These are phyloP conservation scores for Gallinago stenura DNA, from an alignment of 2,797 vertebrate species.

Conservation along the genomic window DNA sequence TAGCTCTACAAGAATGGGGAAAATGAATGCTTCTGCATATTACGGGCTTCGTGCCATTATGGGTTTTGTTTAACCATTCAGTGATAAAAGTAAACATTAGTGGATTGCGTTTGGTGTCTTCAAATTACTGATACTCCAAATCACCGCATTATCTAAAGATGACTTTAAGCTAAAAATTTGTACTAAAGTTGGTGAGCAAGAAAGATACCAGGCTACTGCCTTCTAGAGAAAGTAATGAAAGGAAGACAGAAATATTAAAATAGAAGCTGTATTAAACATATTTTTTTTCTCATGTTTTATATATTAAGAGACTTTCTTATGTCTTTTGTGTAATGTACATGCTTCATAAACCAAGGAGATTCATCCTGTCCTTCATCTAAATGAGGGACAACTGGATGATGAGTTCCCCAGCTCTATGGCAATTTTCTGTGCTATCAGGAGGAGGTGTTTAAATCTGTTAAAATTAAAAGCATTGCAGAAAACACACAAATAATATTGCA, in stretches of 20 bases:
- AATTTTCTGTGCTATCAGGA: slow-evolving; percentile 14
- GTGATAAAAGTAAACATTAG: neutral
- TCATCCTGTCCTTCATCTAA: neutral
- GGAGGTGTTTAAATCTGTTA: slow-evolving; percentile 3
- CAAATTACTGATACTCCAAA: neutral
- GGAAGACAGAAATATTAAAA: neutral
- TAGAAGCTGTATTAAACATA: neutral
- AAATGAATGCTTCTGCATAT: neutral
- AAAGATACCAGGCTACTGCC: neutral
- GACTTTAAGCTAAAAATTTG: neutral
- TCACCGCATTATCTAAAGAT: fast-evolving
- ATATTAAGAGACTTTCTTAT: neutral
- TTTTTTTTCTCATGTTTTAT: neutral
- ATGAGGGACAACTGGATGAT: neutral
- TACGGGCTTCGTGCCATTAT: fast-evolving
- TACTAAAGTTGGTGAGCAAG: neutral
- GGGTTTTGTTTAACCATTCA: neutral
- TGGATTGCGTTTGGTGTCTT: neutral
- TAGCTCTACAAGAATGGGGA: neutral
- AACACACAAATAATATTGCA: neutral
- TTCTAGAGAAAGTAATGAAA: neutral
- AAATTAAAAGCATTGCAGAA: slow-evolving; percentile 49
- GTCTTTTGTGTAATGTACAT: neutral
- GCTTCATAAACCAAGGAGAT: slow-evolving; percentile 17
- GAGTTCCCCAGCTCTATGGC: neutral